These are phyloP conservation scores for Ancistrus triradiatus DNA, from an alignment of 2,113 vertebrate genomes.

Conservation along the genomic window DNA sequence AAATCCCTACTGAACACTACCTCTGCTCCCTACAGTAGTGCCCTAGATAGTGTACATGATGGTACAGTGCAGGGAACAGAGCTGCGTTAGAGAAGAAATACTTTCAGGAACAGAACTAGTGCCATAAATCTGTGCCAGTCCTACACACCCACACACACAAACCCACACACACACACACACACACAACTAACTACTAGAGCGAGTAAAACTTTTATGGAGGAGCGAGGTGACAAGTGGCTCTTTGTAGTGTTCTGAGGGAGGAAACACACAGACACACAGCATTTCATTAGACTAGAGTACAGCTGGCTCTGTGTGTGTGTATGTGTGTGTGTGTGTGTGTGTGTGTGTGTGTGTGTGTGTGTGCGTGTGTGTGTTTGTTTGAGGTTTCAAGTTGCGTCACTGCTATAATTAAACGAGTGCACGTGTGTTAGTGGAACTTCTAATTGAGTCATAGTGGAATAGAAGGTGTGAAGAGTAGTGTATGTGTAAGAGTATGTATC, in stretches of 20 bases:
- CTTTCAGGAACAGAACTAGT: too few species aligned
- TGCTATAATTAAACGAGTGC: neutral
- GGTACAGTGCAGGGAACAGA: too few species aligned
- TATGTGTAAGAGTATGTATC: neutral
- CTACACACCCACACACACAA: neutral
- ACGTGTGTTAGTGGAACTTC: neutral
- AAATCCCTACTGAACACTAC: too few species aligned
- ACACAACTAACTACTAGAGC: neutral
- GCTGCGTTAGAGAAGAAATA: too few species aligned
- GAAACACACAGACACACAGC: neutral
- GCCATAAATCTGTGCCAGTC: too few species aligned
- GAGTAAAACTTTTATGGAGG: conserved; percentile 3
- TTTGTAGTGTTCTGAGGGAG: neutral
- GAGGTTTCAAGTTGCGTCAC: conserved; percentile 8
- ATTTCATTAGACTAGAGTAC: too few species aligned
- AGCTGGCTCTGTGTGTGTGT: neutral
- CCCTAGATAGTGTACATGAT: too few species aligned
- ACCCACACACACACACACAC: neutral
- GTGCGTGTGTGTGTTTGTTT: conserved; percentile 10
- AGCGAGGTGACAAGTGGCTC: neutral
- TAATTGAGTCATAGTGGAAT: too few species aligned
- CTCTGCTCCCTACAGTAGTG: too few species aligned
- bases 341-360: neutral
- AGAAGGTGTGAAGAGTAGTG: neutral
- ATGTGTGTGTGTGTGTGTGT: conserved; percentile 8